Conservation (phyloP, 2,113 vertebrate species). For the Bos taurus region ARS-UCD2.0 NC_037329.1:111788501-111789000, state of each 20-base stretch:
- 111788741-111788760: conserved; percentile 44
- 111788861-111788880: background rate
- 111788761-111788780: background rate
- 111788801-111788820: background rate
- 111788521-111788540: background rate
- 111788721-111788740: conserved; percentile 56
- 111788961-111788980: background rate
- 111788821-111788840: background rate
- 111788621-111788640: background rate
- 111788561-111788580: background rate
- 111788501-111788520: background rate
- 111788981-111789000: background rate
- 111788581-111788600: background rate
- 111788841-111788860: background rate
- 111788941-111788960: background rate
- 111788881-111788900: background rate
- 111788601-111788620: background rate
- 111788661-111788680: conserved; percentile 36
- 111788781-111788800: background rate
- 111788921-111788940: background rate
- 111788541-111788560: background rate
- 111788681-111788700: conserved; percentile 28
- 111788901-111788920: background rate
- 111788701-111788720: conserved; percentile 40
- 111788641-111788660: background rate